phyloP scores from a whole-genome alignment of 2,888 invertebrate genomes.

The Drosophila suboccidentalis region DNA sequence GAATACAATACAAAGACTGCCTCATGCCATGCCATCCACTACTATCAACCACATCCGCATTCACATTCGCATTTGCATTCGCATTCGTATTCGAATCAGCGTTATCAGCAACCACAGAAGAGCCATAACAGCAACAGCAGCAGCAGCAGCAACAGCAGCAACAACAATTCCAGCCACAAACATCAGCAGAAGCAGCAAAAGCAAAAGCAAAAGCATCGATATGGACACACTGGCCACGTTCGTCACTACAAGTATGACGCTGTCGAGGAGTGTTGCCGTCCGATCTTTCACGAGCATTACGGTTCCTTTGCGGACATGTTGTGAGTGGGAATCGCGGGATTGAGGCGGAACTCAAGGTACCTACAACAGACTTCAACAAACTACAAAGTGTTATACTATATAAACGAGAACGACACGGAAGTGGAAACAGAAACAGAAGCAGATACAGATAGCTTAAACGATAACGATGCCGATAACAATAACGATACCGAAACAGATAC shows the following conservation, averaged over 20 bases:
- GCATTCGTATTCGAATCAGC: slow-evolving; percentile 23
- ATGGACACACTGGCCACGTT: slow-evolving; percentile 53
- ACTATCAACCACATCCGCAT: slow-evolving; percentile 77
- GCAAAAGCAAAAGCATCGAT: slow-evolving; percentile 52
- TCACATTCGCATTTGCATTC: slow-evolving; percentile 35
- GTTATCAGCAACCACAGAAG: slow-evolving; percentile 46
- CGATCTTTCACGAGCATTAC: slow-evolving; percentile 82
- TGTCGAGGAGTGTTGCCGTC: slow-evolving; percentile 83
- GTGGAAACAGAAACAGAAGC: slow-evolving; percentile 2
- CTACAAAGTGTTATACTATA: slow-evolving; percentile 61
- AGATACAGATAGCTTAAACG: background rate
- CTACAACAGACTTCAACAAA: slow-evolving; percentile 58
- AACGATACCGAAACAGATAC: slow-evolving; percentile 10
- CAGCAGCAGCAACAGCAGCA: slow-evolving; percentile 28
- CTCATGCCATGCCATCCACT: slow-evolving; percentile 85
- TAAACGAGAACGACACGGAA: slow-evolving; percentile 21
- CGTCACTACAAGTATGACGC: slow-evolving; percentile 78
- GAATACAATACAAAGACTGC: slow-evolving; percentile 86
- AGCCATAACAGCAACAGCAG: slow-evolving; percentile 22
- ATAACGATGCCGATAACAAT: slow-evolving; percentile 7
- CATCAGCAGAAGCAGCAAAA: slow-evolving; percentile 43
- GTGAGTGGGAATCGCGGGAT: slow-evolving; percentile 49
- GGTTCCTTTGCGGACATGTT: slow-evolving; percentile 79
- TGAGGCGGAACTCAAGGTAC: slow-evolving; percentile 68
- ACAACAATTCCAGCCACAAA: slow-evolving; percentile 25